phyloP scores from a whole-genome alignment of 2,113 vertebrate species.

The Ranitomeya imitator region DNA sequence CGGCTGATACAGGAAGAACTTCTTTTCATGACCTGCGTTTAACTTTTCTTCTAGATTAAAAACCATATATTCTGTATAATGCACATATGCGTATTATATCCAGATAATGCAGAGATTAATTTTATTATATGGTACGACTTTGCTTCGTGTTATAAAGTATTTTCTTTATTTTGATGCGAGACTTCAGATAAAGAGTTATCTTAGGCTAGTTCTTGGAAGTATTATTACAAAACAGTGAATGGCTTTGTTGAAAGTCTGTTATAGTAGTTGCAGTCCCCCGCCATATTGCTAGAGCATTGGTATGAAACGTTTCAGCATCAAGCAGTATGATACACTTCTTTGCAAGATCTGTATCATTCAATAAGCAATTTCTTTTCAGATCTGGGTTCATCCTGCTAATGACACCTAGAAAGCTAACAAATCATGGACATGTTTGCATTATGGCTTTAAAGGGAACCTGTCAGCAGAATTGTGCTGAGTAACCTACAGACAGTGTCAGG shows the following conservation, averaged over 20 bases:
- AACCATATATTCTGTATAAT: neutral
- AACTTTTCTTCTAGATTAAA: constrained; percentile 20
- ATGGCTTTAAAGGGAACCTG: neutral
- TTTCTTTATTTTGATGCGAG: neutral
- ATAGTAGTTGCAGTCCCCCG: no score
- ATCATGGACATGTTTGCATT: neutral
- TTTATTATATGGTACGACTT: neutral
- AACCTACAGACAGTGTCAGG: no score
- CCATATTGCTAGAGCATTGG: no score
- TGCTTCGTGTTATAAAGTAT: neutral
- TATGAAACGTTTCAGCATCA: no score
- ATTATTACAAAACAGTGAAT: neutral
- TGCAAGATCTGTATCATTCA: no score
- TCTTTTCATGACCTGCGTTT: constrained; percentile 34
- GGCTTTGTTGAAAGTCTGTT: no score
- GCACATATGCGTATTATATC: neutral
- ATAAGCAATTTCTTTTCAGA: neutral
- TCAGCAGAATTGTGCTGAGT: no score
- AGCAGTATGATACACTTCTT: no score
- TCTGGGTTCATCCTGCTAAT: neutral
- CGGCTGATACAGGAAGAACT: constrained; percentile 20
- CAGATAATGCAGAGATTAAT: neutral
- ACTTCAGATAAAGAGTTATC: neutral
- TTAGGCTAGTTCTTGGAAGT: neutral
- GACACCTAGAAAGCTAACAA: no score